Conservation (phyloP, 2,113 vertebrate species). For the Chroicocephalus ridibundus region DNA sequence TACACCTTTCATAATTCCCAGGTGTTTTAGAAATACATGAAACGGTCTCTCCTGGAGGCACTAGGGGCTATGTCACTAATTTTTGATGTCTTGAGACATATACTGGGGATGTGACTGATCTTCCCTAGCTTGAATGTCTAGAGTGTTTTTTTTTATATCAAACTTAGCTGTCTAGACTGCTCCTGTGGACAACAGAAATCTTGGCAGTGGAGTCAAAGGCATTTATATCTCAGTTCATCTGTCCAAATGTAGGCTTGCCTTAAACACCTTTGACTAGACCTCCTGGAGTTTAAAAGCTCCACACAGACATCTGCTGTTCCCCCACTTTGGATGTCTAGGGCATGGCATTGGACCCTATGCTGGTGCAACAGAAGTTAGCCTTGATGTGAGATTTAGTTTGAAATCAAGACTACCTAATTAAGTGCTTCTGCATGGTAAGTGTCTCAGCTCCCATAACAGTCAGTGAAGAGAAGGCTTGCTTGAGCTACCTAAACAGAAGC, state of each 20-base stretch:
- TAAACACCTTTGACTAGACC: background rate
- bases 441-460: background rate
- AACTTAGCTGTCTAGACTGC: background rate
- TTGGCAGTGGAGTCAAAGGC: background rate
- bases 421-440: background rate
- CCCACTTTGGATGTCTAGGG: background rate
- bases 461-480: background rate
- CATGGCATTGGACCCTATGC: background rate
- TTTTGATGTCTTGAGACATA: background rate
- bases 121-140: background rate
- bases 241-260: background rate
- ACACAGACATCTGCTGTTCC: background rate
- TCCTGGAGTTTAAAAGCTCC: background rate
- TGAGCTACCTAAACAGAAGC: background rate
- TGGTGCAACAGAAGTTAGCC: background rate
- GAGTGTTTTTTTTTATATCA: fast-evolving
- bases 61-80: background rate
- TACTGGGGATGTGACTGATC: background rate
- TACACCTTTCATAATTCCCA: background rate
- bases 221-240: background rate
- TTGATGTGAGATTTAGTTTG: background rate
- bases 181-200: background rate
- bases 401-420: background rate
- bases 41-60: background rate
- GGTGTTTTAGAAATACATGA: background rate